Percentiles rank a stretch among this genome's conserved stretches.
Evolutionary conservation across 1,140 invertebrate species (phyloP).

Genomic region (Lepidotrigona ventralis): DNA sequence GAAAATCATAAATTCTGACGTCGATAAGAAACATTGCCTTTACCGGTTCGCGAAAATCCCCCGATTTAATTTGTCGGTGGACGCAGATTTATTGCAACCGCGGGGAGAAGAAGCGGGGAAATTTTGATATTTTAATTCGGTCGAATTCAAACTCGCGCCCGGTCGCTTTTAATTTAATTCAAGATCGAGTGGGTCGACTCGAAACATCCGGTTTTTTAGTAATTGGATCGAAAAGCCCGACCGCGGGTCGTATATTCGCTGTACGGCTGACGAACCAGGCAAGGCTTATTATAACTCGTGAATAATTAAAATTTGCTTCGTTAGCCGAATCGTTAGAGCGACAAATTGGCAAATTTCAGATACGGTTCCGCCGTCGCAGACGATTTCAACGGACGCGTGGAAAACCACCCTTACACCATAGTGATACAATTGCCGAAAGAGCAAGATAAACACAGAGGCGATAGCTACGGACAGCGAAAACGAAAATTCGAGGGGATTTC

Average conservation of each 20-base stretch:
- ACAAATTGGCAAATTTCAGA: background rate
- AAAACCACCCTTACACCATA: conserved; percentile 64
- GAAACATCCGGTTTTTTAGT: background rate
- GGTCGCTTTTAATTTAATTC: conserved; percentile 9
- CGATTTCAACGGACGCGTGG: conserved; percentile 20
- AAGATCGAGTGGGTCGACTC: background rate
- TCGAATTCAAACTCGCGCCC: background rate
- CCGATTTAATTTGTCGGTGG: too few relatives aligned
- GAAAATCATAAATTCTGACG: background rate
- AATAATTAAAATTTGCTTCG: background rate
- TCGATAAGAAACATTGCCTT: background rate
- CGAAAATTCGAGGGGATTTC: conserved; percentile 29
- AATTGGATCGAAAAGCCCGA: conserved; percentile 13
- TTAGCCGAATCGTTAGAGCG: background rate
- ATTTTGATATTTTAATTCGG: background rate
- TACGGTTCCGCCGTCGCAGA: background rate
- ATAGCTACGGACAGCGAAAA: conserved; percentile 3
- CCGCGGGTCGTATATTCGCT: background rate
- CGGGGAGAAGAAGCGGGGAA: background rate
- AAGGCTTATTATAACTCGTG: background rate
- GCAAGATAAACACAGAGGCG: conserved; percentile 10
- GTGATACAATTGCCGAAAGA: conserved; percentile 66
- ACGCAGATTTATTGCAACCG: background rate
- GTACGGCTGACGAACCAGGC: too few relatives aligned
- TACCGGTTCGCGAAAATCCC: background rate